A percentile compares a stretch with the other conserved stretches of the same genome.
Conservation (phyloP, 2,797 vertebrate genomes). For the Mus minutoides region DNA sequence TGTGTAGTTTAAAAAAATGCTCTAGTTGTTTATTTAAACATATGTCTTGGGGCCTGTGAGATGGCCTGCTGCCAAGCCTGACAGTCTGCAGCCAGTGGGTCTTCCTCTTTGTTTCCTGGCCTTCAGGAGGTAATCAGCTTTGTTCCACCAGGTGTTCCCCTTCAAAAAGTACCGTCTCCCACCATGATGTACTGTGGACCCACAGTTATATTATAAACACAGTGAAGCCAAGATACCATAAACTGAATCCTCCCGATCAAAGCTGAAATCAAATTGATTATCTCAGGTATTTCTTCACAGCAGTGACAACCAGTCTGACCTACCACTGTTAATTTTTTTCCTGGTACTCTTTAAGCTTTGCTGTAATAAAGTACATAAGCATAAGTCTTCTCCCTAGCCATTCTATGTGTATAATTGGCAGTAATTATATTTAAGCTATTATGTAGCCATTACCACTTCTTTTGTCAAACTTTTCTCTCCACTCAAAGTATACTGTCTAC, state of each 20-base stretch:
- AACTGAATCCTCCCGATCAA: not conserved
- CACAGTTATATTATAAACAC: not conserved
- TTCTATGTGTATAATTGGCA: not conserved
- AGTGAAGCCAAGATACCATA: not conserved
- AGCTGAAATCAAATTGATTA: not conserved
- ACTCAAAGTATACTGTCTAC: not conserved
- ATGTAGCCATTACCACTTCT: not conserved
- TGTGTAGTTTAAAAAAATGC: constrained; percentile 6
- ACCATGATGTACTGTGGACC: not conserved
- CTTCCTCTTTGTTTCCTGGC: not conserved
- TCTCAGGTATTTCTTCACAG: not conserved
- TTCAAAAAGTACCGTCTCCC: not conserved
- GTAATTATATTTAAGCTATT: not conserved
- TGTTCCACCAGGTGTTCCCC: not conserved
- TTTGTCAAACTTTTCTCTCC: not conserved
- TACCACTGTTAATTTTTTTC: not conserved
- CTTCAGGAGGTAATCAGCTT: not conserved
- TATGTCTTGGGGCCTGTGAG: not conserved
- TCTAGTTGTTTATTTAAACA: constrained; percentile 37
- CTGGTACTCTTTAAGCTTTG: not conserved
- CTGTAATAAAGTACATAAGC: not conserved
- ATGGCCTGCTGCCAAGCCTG: not conserved
- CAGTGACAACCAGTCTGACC: not conserved
- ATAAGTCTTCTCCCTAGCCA: not conserved
- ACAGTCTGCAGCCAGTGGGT: not conserved